Conservation (phyloP, 2,888 invertebrate species). For the Choristoneura rosaceana region DNA sequence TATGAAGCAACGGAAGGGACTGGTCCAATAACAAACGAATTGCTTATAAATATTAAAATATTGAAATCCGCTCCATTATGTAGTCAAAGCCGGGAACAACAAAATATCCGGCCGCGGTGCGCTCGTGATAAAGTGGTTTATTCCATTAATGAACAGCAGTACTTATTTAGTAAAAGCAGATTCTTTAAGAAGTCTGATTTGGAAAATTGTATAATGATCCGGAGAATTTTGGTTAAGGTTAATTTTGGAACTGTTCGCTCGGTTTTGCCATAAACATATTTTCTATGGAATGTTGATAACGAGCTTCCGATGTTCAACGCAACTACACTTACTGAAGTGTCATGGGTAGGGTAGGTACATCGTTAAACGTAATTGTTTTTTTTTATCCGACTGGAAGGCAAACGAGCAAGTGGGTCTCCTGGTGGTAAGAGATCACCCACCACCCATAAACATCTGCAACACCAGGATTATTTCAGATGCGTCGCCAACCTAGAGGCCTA, state of each 20-base stretch:
- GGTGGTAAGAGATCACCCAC: too few species aligned
- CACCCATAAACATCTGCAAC: too few species aligned
- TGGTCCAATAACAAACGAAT: conserved; percentile 64
- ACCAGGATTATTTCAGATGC: too few species aligned
- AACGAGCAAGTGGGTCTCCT: too few species aligned
- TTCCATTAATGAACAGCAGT: conserved; percentile 40
- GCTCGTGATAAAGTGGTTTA: conserved; percentile 66
- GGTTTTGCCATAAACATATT: background rate
- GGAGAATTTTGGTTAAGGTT: background rate
- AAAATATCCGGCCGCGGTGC: conserved; percentile 63
- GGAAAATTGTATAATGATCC: background rate
- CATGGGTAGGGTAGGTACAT: too few species aligned
- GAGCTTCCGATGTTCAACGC: too few species aligned
- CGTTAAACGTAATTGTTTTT: too few species aligned
- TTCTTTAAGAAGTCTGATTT: conserved; percentile 12
- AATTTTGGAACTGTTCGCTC: background rate
- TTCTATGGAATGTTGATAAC: too few species aligned
- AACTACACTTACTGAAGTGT: too few species aligned
- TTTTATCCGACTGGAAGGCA: too few species aligned
- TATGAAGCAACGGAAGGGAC: conserved; percentile 44
- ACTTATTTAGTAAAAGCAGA: conserved; percentile 25
- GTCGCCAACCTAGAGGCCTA: too few species aligned
- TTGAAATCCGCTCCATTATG: conserved; percentile 73
- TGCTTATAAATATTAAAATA: conserved; percentile 77
- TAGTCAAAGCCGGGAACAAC: conserved; percentile 71